Evolutionary conservation across 2,888 invertebrate genomes (phyloP), one percentile per base, ranked within the genome.

Genomic region (Mesorhabditis sp.): DNA sequence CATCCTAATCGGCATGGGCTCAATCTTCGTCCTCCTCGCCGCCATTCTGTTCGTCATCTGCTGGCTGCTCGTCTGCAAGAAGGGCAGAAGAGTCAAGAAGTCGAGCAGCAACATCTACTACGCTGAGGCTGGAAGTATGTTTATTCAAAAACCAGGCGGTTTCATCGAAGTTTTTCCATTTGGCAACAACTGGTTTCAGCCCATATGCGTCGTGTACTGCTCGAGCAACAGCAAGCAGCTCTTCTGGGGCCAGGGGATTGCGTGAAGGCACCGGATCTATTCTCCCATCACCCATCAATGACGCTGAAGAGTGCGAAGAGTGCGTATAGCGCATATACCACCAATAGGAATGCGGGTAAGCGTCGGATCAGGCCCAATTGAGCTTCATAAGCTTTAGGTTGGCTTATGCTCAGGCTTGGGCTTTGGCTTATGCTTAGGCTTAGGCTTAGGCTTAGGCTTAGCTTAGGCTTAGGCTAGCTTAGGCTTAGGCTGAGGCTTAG

Each of bases 21-120:
- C 92, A 70, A 89, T 78, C 44, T 72, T 73, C 66, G 70, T 92
- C 66, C 90, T 93, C 45, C 92, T 93, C 86, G 88, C 91, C 70
- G 90, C 92, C 45, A 90, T 93, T 69, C 91, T 92, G 7, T 91
- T 91, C 71, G 90, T 92, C 76, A 89, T 93, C 42, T 71, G 71
- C 75, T 90, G 92, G 83, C 90, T 70, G 58, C 73, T 77, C 45
- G 70, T 74, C 45, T 80, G 78, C 45, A 69, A 67, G 58, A 67
- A 68, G 43, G 41, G 66, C 28, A 58, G 72, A 58, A 28, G 28
- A 28, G 28, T 28, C 28, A 74, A 76, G 62, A 70, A 72, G 67
- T 70, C 71, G 44, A 72, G 70, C 43, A 64, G 69, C 41, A 73
- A 74, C 43, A 76, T 79, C 67, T 80, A 78, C 63, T 80, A 77